phyloP scores from a whole-genome alignment of 2,113 vertebrate genomes.

The Arizona elegans region DNA sequence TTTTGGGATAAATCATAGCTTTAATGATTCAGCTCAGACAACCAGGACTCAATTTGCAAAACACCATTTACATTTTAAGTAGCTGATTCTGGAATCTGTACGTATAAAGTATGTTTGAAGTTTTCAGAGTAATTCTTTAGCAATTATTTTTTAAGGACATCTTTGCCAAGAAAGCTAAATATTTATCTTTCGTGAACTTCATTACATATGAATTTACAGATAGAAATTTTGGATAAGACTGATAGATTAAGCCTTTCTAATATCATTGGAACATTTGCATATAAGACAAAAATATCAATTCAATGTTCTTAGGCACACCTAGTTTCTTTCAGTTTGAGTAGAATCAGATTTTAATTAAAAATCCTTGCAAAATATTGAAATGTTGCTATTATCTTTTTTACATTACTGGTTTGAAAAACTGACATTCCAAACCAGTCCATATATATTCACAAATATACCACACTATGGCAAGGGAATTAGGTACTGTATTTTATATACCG shows the following conservation, averaged over 20 bases:
- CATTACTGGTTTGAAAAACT: neutral
- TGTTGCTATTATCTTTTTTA: neutral
- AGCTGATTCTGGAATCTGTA: conserved; percentile 49
- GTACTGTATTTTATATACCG: neutral
- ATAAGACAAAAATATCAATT: neutral
- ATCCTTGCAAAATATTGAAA: neutral
- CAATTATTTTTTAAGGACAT: conserved; percentile 40
- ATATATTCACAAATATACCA: neutral
- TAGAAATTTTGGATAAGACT: neutral
- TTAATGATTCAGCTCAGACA: conserved; percentile 64
- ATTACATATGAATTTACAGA: neutral
- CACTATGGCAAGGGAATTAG: neutral
- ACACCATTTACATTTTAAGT: conserved; percentile 56
- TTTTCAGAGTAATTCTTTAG: conserved; percentile 38
- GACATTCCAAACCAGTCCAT: neutral
- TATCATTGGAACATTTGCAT: neutral
- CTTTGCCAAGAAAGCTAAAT: neutral
- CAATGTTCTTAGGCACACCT: neutral
- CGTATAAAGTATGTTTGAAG: conserved; percentile 49
- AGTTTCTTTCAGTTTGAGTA: neutral
- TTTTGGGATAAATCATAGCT: conserved; percentile 68
- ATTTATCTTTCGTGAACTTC: neutral
- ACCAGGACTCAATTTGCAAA: conserved; percentile 61
- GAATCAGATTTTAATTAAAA: neutral
- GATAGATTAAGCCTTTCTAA: neutral